Conservation (phyloP, 2,797 vertebrate species). For the Helicolenus hilgendorfi region DNA sequence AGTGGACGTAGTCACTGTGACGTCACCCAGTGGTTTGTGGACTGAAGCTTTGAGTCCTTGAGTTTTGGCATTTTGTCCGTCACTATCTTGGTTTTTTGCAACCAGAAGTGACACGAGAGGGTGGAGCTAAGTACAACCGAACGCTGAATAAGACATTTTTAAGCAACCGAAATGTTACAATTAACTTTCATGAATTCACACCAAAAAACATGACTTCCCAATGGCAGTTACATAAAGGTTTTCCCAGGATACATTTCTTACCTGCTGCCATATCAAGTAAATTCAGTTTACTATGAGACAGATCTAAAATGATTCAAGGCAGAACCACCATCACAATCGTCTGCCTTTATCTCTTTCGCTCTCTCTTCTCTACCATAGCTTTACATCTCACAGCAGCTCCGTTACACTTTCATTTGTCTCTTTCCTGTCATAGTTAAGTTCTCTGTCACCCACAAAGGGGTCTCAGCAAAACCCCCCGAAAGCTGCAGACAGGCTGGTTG, state of each 20-base stretch:
- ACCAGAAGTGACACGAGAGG: too few species aligned
- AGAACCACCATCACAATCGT: background rate
- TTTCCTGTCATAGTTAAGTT: conserved; percentile 55
- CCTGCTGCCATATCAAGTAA: background rate
- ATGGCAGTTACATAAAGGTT: background rate
- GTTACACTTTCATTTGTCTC: conserved; percentile 1
- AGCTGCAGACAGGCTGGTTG: conserved; percentile 47
- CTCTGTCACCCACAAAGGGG: conserved; percentile 60
- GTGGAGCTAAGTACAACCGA: too few species aligned
- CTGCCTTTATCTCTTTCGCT: background rate
- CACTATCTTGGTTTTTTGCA: too few species aligned
- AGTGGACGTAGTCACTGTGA: too few species aligned
- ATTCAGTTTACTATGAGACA: background rate
- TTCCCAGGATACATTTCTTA: background rate
- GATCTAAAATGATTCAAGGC: background rate
- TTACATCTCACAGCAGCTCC: conserved; percentile 10
- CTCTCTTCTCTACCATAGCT: background rate
- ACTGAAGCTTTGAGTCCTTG: too few species aligned
- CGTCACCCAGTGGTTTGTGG: too few species aligned
- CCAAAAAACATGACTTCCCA: background rate
- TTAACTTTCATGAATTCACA: background rate
- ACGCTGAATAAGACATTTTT: too few species aligned
- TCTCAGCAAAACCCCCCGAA: conserved; percentile 41
- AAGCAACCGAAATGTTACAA: too few species aligned
- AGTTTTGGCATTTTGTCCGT: too few species aligned